Evolutionary conservation across 2,797 vertebrate genomes (phyloP).

Genomic region (Nasua narica): DNA sequence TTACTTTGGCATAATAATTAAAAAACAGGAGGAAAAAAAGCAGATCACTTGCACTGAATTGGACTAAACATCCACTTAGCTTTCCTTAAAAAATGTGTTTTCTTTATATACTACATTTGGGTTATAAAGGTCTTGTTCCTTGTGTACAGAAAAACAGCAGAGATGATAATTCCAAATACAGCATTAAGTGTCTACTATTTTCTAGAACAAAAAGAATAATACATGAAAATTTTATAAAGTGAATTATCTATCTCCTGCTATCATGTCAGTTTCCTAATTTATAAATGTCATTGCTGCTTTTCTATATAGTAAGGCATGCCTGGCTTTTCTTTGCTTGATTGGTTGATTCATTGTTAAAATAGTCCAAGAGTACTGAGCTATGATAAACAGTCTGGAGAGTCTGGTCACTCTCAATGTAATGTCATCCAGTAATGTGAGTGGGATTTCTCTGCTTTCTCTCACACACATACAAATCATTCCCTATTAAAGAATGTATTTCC

Average conservation of each 20-base stretch:
- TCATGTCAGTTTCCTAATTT: background rate
- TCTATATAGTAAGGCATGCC: background rate
- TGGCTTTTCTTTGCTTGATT: background rate
- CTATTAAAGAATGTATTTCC: background rate
- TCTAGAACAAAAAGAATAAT: background rate
- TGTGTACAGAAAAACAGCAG: background rate
- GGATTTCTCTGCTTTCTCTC: background rate
- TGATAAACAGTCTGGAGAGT: background rate
- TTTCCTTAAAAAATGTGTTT: background rate
- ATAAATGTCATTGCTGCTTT: background rate
- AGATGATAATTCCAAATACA: background rate
- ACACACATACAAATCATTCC: background rate
- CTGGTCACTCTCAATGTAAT: background rate
- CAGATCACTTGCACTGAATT: background rate
- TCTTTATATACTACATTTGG: background rate
- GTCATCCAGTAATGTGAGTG: too few relatives aligned
- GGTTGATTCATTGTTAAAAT: background rate
- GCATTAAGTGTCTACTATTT: background rate
- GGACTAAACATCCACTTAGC: background rate
- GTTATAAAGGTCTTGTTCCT: background rate
- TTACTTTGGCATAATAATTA: background rate
- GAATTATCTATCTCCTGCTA: background rate
- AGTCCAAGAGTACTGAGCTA: background rate
- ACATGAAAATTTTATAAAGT: background rate
- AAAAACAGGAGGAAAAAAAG: background rate